A percentile compares a stretch with the other conserved stretches of the same genome.
phyloP scores from a whole-genome alignment of 2,113 vertebrate species.

The Gobio gobio region DNA sequence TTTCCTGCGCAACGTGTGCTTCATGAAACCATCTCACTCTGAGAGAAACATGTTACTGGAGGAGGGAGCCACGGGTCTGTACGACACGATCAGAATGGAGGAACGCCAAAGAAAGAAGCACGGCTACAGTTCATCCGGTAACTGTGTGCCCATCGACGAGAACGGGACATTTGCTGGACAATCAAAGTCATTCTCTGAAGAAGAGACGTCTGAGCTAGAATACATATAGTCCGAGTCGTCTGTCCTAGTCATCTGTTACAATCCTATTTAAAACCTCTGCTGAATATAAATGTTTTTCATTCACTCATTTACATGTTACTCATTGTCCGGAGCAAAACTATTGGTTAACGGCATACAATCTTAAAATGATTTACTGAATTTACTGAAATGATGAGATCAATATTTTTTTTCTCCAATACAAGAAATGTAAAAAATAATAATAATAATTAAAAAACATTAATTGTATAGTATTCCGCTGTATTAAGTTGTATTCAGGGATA shows the following conservation, averaged over 20 bases:
- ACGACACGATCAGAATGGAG: conserved; percentile 92
- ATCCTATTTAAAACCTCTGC: conserved; percentile 14
- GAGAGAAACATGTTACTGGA: conserved; percentile 96
- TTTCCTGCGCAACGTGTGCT: conserved; percentile 86
- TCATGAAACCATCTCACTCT: conserved; percentile 90
- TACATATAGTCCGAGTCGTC: conserved; percentile 76
- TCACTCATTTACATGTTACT: conserved; percentile 14
- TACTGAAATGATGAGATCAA: neutral
- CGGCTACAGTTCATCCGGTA: conserved; percentile 68
- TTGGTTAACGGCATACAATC: conserved; percentile 4
- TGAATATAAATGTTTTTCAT: conserved; percentile 38
- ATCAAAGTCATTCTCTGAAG: conserved; percentile 74
- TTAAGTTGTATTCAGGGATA: conserved; percentile 78
- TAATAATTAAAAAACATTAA: neutral
- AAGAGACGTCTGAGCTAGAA: conserved; percentile 84
- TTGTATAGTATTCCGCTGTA: conserved; percentile 65
- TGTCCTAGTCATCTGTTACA: conserved; percentile 5
- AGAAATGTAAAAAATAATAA: neutral
- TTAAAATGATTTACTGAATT: conserved; percentile 5
- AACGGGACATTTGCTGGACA: conserved; percentile 72
- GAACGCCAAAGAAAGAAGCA: conserved; percentile 79
- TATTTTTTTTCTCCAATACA: conserved; percentile 20
- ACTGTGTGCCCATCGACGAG: conserved; percentile 62
- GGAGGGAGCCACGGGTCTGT: conserved; percentile 91
- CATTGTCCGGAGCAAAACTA: conserved; percentile 19